Evolutionary conservation across 2,113 vertebrate genomes (phyloP), one percentile per base, ranked within the genome.

Genomic region (Labeo catla): DNA sequence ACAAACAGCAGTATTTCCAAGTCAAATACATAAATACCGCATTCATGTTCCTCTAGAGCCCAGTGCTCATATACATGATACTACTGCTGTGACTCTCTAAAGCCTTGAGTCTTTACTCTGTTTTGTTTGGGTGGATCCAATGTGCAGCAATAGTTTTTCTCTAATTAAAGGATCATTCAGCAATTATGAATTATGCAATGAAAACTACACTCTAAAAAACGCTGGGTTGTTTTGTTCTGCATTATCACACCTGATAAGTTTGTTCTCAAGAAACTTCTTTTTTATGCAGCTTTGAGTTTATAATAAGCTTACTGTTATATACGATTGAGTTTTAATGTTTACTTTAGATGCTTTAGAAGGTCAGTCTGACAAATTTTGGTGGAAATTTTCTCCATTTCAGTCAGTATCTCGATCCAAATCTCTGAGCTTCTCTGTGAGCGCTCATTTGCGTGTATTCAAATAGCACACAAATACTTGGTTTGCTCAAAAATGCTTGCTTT

Each of bases 401-500:
- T 19, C 13, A 6, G 13, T 6, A 11, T 72, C 36, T 43, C 0
- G 8, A 8, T 43, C 15, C 2, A 72, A 43, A 72, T 11, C 36
- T 36, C 21, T 47, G 21, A 57, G 28, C 50, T 21, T 3, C 76
- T 2, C 34, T 78, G 16, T 21, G 2, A 59, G 9, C 4, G 16
- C 10, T 57, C 13, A 78, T 78, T 78, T 78, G 16, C 21, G 9
- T 21, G 9, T 54, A 54, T 78, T 59, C 76, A 78, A 57, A 57
- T 36, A 39, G 8, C 19, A 10, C 28, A 57, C 76, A 57, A 78
- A 59, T 57, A 23, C 19, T n/a, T 36, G 49, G 76, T 59, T 21
- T 59, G 57, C 4, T 59, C 19, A 15, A 57, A 21, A 39, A 78
- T 9, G 8, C 12, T 78, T 57, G 52, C 50, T 11, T 19, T 59